A percentile compares a stretch with the other conserved stretches of the same genome.
These are phyloP conservation scores for Poecile montanus DNA, from an alignment of 2,797 vertebrate species.

Conservation along the genomic window DNA sequence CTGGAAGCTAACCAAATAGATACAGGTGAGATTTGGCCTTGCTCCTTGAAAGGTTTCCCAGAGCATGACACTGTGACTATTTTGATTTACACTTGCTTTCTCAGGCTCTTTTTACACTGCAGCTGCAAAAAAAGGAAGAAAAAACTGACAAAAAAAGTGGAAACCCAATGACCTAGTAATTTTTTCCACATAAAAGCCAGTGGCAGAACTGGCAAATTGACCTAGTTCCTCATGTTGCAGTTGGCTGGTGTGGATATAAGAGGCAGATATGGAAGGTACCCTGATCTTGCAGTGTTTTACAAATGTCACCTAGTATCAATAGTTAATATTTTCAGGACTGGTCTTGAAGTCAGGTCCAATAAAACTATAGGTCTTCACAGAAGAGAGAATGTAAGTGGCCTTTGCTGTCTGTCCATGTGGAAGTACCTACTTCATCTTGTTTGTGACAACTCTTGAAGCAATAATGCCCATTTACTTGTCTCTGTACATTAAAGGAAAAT, in stretches of 20 bases:
- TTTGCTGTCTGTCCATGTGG: neutral
- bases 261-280: neutral
- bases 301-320: neutral
- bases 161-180: neutral
- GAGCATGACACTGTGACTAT: neutral
- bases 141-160: too few species aligned
- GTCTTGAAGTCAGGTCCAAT: neutral
- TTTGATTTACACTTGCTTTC: neutral
- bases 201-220: neutral
- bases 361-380: neutral
- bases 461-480: neutral
- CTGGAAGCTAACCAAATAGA: neutral
- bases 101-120: neutral
- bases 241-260: neutral
- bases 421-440: neutral
- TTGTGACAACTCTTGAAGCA: neutral
- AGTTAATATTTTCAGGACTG: neutral
- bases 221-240: neutral
- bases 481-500: neutral
- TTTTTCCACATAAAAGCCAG: constrained; percentile 18
- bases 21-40: neutral
- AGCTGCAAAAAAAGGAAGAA: neutral
- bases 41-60: neutral
- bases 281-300: neutral
- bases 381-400: neutral